A percentile compares a stretch with the other conserved stretches of the same genome.
phyloP scores from a whole-genome alignment of 2,113 vertebrate genomes.

The Otolemur garnettii region DNA sequence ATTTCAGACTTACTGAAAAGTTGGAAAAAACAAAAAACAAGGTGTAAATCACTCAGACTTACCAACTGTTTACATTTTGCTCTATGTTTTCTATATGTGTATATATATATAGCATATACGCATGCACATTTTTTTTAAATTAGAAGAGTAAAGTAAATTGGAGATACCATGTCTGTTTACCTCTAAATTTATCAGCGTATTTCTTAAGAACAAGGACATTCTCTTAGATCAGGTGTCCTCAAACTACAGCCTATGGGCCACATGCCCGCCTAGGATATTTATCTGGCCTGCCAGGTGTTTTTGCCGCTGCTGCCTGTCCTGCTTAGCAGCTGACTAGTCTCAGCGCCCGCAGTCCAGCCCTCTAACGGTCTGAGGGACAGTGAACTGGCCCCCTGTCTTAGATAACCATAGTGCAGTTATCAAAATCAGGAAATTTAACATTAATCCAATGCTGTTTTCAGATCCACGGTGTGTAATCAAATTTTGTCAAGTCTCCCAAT shows the following conservation, averaged over 20 bases:
- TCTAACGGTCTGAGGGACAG: no score
- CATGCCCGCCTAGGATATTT: no score
- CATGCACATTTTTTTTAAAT: background rate
- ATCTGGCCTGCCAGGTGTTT: no score
- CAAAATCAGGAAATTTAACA: background rate
- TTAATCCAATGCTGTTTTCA: background rate
- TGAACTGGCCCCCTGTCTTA: no score
- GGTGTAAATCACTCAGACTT: background rate
- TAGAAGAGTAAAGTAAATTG: background rate
- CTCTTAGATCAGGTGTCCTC: no score
- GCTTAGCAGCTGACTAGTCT: no score
- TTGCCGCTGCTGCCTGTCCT: no score
- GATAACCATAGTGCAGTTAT: background rate
- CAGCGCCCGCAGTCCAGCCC: no score
- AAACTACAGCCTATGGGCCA: no score
- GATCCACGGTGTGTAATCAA: rapidly evolving
- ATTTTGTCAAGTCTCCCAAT: rapidly evolving
- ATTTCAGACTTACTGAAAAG: slow-evolving; percentile 45
- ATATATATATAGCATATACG: background rate
- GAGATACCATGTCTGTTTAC: background rate
- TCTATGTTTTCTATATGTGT: background rate
- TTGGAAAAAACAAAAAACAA: background rate
- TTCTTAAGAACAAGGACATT: background rate
- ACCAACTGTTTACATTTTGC: background rate
- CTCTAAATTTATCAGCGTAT: background rate